Base-by-base conservation (phyloP, 2,797 vertebrate genomes). In the Fistularia tabacaria region DNA sequence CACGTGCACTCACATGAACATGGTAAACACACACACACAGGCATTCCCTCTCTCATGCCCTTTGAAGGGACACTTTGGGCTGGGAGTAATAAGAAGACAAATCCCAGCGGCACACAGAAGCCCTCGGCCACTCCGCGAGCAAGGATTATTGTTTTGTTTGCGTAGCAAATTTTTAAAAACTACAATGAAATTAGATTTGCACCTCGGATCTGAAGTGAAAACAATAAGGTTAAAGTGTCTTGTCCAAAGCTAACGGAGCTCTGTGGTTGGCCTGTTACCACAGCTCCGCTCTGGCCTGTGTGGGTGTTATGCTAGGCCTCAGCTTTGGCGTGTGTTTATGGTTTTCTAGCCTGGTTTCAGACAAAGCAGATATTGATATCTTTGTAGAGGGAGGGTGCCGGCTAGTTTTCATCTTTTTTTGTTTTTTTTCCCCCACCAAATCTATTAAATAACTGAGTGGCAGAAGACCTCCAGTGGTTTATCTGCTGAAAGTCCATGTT, bases 101-200 rank as follows among this genome's bases (percentile, higher is more conserved):
- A 82, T 85, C 76, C 76, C 80, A 71, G 66, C 75, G 52, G 57
- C 59, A n/a, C 73, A 74, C 73, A 66, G 69, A 69, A 84, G 71
- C 84, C 72, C 68, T 63, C 39, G 56, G 76, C 57, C 57, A 54
- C 57, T 83, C 79, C 64, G 67, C 51, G 73, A 69, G 63, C 46
- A 15, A 7, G 71, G 80, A 79, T 87, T 77, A 71, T 69, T 86
- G 80, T 85, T 85, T 77, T 94, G 92, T 95, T 96, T 94, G 90
- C 83, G 69, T 87, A 89, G 81, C 77, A 89, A 90, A 95, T 94
- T 93, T 91, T 87, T 92, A 85, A 92, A 92, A 95, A 94, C 87
- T 78, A 90, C 93, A 87, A 86, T 82, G 85, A 94, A 94, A 94
- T 92, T 92, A 88, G 92, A 96, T 97, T 96, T 95, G 87, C 79